Evolutionary conservation across 2,888 invertebrate genomes (phyloP), one percentile per base, ranked within the genome.

Genomic region (Sarcophaga caerulescens): DNA sequence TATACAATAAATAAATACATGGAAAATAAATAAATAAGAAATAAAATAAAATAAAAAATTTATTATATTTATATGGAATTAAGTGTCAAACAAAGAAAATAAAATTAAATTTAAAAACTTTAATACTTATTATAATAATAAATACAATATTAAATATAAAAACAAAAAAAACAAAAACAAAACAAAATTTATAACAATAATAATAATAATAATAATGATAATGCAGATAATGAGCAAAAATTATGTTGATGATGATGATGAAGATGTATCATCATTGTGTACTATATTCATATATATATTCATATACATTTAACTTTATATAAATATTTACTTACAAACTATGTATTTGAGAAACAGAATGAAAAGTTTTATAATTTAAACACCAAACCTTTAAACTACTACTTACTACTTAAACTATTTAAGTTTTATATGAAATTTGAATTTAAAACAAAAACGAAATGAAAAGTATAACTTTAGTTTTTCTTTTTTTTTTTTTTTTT

Each of bases 1-100:
- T 83, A 69, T 82, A 80, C 17, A 52, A 52, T 17, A 52, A 12
- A 52, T 0, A 52, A 12, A 14, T 73, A 86, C 71, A 86, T 84
- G 76, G 73, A 85, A 71, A 52, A 17, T 52, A 52, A 52, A 17
- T 52, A 52, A 52, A 52, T 52, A 52, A 52, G 17, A 52, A 68
- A 45, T 21, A 68, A 57, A 57, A 68, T 59, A 75, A 65, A 71
- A 71, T 35, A 76, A 65, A 65, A 75, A 80, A 74, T 65, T 57
- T 75, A 82, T 79, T 77, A 87, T 75, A 87, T 85, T 80, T 85
- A 80, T 81, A 86, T 86, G 86, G 81, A 84, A 86, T 86, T 86
- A 86, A 86, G 86, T 86, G 86, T 86, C 86, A 86, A 86, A 85
- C 77, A 60, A 74, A 78, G 45, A 62, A 62, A 75, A 79, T 23